Evolutionary conservation across 2,797 vertebrate species (phyloP), one percentile per base, ranked within the genome.

Genomic region (Cheirogaleus major): DNA sequence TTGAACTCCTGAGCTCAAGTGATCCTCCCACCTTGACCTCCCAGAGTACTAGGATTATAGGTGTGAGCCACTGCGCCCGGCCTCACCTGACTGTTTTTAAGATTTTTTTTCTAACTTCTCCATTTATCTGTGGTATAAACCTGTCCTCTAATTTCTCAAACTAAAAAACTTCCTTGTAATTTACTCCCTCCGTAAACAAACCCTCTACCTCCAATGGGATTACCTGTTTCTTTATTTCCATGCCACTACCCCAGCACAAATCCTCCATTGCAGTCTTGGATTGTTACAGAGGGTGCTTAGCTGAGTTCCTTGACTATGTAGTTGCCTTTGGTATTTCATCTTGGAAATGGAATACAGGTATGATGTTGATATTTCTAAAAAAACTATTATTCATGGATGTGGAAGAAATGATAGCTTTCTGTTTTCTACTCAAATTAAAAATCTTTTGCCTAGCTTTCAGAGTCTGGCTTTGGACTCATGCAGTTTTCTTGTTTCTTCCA

Each of bases 241-340:
- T 69, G 50, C n/a, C 48, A 25, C 70, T 57, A 17, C 41, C n/a
- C 38, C 55, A 50, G 76, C 57, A 18, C 6, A 91, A 38, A 79
- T 43, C 20, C n/a, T 75, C 70, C 30, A 7, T 75, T 80, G 69
- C 65, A 91, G 20, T 85, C 30, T 81, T 81, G 27, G 43, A 30
- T 93, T 92, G n/a, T 85, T 89, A 55, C 61, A 81, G 52, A 86
- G 67, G 38, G 82, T 95, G 94, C 59, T 76, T 86, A 90, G 38
- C n/a, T 79, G 63, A 93, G 41, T 91, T 90, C 9, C 27, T 55
- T 92, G 73, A 63, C 35, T 70, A 32, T 92, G 17, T 75, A 13
- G 38, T 92, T 94, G 41, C 14, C 50, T 89, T 92, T 92, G 79
- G 57, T 1, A 88, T n/a, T 79, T 11, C 3, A 30, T 38, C 15